Base-by-base conservation (phyloP, 2,888 invertebrate genomes). In the Perdita meconis region DNA sequence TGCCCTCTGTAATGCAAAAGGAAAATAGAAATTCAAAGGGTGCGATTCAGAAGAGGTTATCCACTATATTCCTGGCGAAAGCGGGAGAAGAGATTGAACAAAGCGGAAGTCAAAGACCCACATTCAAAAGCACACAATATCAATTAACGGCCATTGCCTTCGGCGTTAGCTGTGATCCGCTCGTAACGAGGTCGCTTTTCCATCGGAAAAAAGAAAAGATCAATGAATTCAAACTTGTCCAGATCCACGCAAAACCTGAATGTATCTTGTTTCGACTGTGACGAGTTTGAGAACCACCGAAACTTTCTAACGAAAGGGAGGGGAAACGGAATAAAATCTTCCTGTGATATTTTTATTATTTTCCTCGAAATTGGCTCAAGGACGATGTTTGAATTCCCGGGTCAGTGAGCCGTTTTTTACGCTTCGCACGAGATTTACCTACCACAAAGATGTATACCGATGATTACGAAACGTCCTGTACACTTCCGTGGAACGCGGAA, bases 81-180 rank as follows among this genome's bases (percentile, higher is more conserved):
- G 16, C 19, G 24, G 22, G 12, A 22, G 22, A 34, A 34, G n/a
- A n/a, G 34, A 36, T 12, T 66, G 56, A 50, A 64, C 44, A 40
- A 44, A 60, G 34, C 30, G 56, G 8, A 42, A 51, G 44, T 63
- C 42, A 51, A 51, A 38, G 64, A 10, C 19, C 38, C 6, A 47
- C 59, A 8, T 24, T 44, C 19, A 57, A 67, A 42, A 57, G 26
- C 19, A 3, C 13, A 6, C 6, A 63, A 40, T 77, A 53, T 59
- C 79, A 82, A 82, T 82, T 82, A 80, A 81, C 74, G 60, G 38
- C 53, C 68, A 44, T 38, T 59, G 71, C 59, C 66, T 61, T 67
- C 68, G 57, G 26, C 73, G 63, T 64, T 61, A 26, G 36, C 34
- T 51, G 13, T 22, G 47, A 36, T 30, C 16, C 59, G 56, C 59